Percentiles rank a stretch among this genome's conserved stretches.
Evolutionary conservation across 2,888 invertebrate genomes (phyloP).

Genomic region (Apantesis nais): DNA sequence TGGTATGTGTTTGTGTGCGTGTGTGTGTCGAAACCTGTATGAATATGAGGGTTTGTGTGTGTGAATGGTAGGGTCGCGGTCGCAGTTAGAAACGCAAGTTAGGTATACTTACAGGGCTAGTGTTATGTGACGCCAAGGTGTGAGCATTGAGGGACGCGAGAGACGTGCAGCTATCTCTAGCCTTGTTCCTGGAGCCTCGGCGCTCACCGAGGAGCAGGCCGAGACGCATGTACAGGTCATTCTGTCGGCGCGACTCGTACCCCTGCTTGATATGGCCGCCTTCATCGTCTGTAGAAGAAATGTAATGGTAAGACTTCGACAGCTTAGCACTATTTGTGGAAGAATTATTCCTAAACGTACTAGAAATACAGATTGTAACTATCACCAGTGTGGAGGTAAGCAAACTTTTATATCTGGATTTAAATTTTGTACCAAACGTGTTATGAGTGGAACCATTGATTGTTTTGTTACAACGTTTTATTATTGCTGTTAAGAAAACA

Average conservation of each 20-base stretch:
- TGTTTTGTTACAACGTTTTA: no score
- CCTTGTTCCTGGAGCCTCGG: conserved; percentile 81
- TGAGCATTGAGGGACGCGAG: conserved; percentile 87
- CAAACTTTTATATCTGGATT: not conserved
- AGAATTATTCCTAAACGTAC: not conserved
- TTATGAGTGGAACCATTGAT: not conserved
- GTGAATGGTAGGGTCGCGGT: no score
- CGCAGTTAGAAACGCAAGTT: not conserved
- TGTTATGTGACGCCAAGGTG: conserved; percentile 91
- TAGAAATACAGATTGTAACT: not conserved
- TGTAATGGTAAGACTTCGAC: not conserved
- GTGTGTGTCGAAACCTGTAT: no score
- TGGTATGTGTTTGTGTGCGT: no score
- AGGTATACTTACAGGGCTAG: conserved; percentile 88
- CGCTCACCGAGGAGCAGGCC: conserved; percentile 92
- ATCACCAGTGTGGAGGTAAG: not conserved
- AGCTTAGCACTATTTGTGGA: not conserved
- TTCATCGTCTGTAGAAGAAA: conserved; percentile 87
- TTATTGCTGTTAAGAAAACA: no score
- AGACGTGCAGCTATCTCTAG: conserved; percentile 80
- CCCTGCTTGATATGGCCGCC: conserved; percentile 88
- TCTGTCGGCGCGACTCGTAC: conserved; percentile 83
- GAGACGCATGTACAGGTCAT: conserved; percentile 93
- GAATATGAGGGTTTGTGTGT: no score
- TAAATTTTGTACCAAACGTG: not conserved